Evolutionary conservation across 1,140 invertebrate genomes (phyloP).

Genomic region (Meteorus sp.): DNA sequence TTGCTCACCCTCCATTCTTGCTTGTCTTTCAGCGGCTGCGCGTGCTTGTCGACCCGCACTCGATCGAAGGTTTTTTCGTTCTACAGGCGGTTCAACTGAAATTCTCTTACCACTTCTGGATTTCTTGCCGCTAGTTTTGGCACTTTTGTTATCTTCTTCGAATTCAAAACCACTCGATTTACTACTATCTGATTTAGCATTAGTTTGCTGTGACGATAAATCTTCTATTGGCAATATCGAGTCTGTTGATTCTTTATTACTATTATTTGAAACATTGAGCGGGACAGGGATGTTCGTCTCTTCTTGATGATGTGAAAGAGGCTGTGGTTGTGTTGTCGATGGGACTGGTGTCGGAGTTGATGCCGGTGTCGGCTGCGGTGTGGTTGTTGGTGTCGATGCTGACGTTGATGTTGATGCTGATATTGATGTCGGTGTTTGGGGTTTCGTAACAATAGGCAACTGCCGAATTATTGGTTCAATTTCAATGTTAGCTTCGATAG

Average conservation of each 20-base stretch:
- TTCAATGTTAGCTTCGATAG: slow-evolving; percentile 16
- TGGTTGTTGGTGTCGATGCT: neutral
- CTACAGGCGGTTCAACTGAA: slow-evolving; percentile 50
- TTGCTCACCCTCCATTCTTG: slow-evolving; percentile 51
- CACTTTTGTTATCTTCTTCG: slow-evolving; percentile 47
- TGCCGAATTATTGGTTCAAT: slow-evolving; percentile 25
- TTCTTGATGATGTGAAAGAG: neutral
- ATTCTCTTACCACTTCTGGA: slow-evolving; percentile 48
- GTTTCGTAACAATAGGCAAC: slow-evolving; percentile 16
- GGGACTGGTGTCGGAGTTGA: neutral
- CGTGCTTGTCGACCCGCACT: slow-evolving; percentile 57
- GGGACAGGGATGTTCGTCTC: slow-evolving; percentile 18
- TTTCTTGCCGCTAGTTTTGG: slow-evolving; percentile 40
- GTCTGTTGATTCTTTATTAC: slow-evolving; percentile 30
- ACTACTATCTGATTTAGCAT: slow-evolving; percentile 16
- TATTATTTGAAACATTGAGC: slow-evolving; percentile 29
- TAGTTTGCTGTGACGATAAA: slow-evolving; percentile 15
- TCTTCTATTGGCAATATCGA: slow-evolving; percentile 24
- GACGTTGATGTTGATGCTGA: slow-evolving; percentile 14
- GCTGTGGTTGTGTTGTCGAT: neutral
- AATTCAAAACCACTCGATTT: slow-evolving; percentile 33
- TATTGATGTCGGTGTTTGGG: slow-evolving; percentile 15
- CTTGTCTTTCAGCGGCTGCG: slow-evolving; percentile 55
- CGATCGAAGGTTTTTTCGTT: slow-evolving; percentile 56
- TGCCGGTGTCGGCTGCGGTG: slow-evolving; percentile 7